Conservation (phyloP, 2,113 vertebrate genomes). For the Lamprologus speciosus region DNA sequence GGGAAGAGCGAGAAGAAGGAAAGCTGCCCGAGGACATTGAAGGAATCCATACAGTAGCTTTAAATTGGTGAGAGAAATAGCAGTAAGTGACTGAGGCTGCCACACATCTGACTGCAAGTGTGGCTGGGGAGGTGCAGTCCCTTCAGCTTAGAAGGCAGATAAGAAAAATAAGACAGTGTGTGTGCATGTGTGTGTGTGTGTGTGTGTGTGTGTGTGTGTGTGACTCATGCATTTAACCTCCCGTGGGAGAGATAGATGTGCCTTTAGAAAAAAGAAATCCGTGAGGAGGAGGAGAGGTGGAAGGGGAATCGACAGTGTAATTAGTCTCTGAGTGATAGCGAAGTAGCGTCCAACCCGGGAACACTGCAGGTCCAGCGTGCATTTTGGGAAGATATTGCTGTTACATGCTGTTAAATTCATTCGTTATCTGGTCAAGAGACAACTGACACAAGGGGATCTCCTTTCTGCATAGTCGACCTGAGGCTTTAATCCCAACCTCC, state of each 20-base stretch:
- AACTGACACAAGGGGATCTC: not conserved
- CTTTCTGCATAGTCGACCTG: not conserved
- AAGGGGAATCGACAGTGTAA: constrained; percentile 9
- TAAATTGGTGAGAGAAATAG: constrained; percentile 42
- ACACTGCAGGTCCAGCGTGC: not conserved
- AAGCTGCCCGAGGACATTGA: constrained; percentile 27
- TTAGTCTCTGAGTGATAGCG: constrained; percentile 38
- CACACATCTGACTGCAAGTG: constrained; percentile 19
- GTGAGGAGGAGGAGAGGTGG: not conserved
- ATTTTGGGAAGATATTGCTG: not conserved
- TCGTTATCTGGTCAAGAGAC: constrained; percentile 2
- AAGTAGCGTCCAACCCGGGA: not conserved
- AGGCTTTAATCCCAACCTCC: not conserved
- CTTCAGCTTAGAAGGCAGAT: constrained; percentile 10
- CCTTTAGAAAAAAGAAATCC: not conserved
- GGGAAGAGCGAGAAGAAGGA: constrained; percentile 22
- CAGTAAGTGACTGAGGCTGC: not conserved
- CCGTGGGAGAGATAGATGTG: not conserved
- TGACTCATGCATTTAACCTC: not conserved
- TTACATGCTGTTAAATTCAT: not conserved
- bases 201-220: not conserved
- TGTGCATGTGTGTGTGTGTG: not conserved
- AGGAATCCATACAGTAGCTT: constrained; percentile 62
- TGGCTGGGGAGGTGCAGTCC: not conserved
- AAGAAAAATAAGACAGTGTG: not conserved